Conservation (phyloP, 2,888 invertebrate species). For the Parelbella ahira region DNA sequence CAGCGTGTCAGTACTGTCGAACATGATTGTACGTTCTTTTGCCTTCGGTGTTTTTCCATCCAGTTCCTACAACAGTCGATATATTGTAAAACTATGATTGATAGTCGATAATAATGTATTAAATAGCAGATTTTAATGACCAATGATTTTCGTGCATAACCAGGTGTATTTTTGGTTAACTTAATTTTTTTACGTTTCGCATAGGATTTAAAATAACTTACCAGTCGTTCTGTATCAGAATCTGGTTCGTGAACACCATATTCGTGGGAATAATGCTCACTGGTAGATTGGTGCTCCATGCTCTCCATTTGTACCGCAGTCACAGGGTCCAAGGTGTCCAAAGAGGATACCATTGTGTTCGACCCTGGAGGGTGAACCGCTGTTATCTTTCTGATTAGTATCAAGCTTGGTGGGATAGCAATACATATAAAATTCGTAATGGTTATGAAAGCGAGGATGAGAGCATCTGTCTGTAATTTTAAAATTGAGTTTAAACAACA, state of each 20-base stretch:
- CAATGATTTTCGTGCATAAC: no score
- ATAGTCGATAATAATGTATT: no score
- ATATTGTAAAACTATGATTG: no score
- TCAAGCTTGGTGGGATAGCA: conserved; percentile 65
- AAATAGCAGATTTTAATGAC: no score
- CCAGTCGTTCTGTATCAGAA: conserved; percentile 71
- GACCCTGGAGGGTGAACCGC: conserved; percentile 83
- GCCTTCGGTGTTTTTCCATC: conserved; percentile 62
- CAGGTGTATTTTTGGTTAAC: no score
- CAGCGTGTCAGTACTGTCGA: conserved; percentile 73
- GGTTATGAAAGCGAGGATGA: conserved; percentile 36
- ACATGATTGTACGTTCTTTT: conserved; percentile 74
- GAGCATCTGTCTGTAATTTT: conserved; percentile 29
- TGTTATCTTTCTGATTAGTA: conserved; percentile 78
- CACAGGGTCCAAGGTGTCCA: conserved; percentile 84
- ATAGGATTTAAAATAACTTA: conserved; percentile 42
- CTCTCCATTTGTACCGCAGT: conserved; percentile 75
- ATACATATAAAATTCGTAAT: conserved; percentile 28
- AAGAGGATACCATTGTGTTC: conserved; percentile 90
- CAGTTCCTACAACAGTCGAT: conserved; percentile 50
- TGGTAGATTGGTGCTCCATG: conserved; percentile 67
- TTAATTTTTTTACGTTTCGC: no score
- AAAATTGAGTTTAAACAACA: conserved; percentile 18
- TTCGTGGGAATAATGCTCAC: conserved; percentile 68
- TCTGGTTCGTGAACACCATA: conserved; percentile 75